Evolutionary conservation across 2,797 vertebrate species (phyloP).

Genomic region (Setipinna tenuifilis): DNA sequence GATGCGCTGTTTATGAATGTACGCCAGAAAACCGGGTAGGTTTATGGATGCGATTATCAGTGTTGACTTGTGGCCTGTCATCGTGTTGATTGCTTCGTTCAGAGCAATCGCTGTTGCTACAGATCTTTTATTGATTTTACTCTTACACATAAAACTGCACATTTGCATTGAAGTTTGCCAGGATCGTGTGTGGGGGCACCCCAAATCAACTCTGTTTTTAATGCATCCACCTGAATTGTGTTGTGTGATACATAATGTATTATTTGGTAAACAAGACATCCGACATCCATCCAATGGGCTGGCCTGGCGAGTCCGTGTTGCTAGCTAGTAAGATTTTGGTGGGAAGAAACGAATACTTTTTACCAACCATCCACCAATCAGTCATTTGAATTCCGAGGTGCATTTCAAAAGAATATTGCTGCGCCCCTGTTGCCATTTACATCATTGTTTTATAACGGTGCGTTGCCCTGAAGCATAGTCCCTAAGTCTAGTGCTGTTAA

Average conservation of each 20-base stretch:
- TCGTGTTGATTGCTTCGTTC: constrained; percentile 56
- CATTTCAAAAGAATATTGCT: neutral
- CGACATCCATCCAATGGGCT: constrained; percentile 35
- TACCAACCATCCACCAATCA: neutral
- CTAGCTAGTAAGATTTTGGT: constrained; percentile 31
- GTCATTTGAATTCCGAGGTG: neutral
- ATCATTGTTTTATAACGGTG: neutral
- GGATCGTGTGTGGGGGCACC: neutral
- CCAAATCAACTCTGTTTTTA: neutral
- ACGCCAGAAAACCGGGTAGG: constrained; percentile 46
- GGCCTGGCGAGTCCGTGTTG: constrained; percentile 42
- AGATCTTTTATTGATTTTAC: constrained; percentile 49
- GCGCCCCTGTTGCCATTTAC: neutral
- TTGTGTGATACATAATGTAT: constrained; percentile 35
- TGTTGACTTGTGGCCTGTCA: constrained; percentile 82
- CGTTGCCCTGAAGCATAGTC: neutral
- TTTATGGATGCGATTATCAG: constrained; percentile 69
- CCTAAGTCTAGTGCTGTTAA: neutral
- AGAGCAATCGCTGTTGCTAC: constrained; percentile 53
- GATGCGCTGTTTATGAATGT: constrained; percentile 22
- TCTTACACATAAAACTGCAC: neutral
- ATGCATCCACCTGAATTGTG: neutral
- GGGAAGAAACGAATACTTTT: neutral
- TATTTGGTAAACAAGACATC: constrained; percentile 63
- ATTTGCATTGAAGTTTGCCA: constrained; percentile 8